Evolutionary conservation across 2,113 vertebrate genomes (phyloP), one percentile per base, ranked within the genome.

Genomic region (Ariopsis seemanni): DNA sequence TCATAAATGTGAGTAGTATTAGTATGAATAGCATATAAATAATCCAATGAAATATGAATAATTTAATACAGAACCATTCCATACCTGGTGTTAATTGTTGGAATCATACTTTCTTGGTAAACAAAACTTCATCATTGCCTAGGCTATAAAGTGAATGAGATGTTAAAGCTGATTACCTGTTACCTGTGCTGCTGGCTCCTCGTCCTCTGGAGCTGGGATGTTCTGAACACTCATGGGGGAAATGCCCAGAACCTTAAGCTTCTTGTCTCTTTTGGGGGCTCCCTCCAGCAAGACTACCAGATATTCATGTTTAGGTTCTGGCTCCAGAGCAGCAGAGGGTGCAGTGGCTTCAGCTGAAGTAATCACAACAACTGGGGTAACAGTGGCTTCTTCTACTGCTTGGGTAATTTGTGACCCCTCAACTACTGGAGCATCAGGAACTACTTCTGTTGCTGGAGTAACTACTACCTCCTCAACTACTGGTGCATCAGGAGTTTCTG

Each of bases 241-340:
- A 27, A 95, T 89, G 60, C 93, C 94, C 1, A 95, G 89, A 25
- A 95, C 94, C 89, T 90, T 94, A 25, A 91, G 92, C 71, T 86
- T 92, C 58, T 93, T 94, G 7, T 94, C 94, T 48, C 87, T 42
- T 90, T 92, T 93, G 5, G 93, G 89, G 52, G 88, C 67, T 87
- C 94, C 94, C 78, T 95, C 94, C 89, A 95, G 89, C 78, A 95
- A 90, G 55, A 95, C 94, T 55, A 95, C 91, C 50, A 95, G 89
- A 85, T 92, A 95, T 84, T 95, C 94, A 86, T 55, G 90, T 9
- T 92, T 90, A 52, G 91, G 58, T 20, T 27, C 89, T 81, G 83
- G 55, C 20, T 91, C 90, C 58, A 52, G 86, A 69, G 52, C 65
- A 82, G 84, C 30, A 72, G 85, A 69, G 1, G 86, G 58, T 25